Percentiles rank a stretch among this genome's conserved stretches.
Evolutionary conservation across 2,113 vertebrate species (phyloP).

Genomic region (Echinops telfairi): DNA sequence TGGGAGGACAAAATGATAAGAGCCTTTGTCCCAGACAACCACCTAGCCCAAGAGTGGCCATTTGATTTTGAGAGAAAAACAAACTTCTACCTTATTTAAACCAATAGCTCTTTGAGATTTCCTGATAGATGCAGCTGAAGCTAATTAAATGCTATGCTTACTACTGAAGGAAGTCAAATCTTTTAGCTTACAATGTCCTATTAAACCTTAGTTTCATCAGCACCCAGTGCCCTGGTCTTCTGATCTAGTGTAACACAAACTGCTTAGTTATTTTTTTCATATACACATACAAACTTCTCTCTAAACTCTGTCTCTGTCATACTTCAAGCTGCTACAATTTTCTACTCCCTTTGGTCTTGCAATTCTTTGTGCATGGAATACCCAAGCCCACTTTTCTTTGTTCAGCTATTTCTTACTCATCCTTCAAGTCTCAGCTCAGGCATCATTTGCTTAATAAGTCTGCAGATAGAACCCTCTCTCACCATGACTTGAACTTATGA

Average conservation of each 20-base stretch:
- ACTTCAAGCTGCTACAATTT: not conserved
- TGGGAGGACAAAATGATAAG: not conserved
- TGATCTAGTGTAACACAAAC: not conserved
- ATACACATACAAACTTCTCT: not conserved
- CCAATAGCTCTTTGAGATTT: not conserved
- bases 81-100: conserved; percentile 8
- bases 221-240: no score
- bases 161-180: not conserved
- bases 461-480: not conserved
- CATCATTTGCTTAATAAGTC: not conserved
- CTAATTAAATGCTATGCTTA: not conserved
- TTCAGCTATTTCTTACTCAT: not conserved
- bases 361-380: not conserved
- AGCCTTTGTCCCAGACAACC: no score
- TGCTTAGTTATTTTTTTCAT: not conserved
- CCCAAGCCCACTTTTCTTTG: not conserved
- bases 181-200: not conserved
- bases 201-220: not conserved
- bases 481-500: no score
- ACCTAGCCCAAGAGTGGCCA: no score
- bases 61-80: not conserved
- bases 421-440: not conserved
- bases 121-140: conserved; percentile 27
- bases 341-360: not conserved
- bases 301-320: not conserved